Evolutionary conservation across 2,888 invertebrate species (phyloP), one percentile per base, ranked within the genome.

Genomic region (Dryomyza anilis): DNA sequence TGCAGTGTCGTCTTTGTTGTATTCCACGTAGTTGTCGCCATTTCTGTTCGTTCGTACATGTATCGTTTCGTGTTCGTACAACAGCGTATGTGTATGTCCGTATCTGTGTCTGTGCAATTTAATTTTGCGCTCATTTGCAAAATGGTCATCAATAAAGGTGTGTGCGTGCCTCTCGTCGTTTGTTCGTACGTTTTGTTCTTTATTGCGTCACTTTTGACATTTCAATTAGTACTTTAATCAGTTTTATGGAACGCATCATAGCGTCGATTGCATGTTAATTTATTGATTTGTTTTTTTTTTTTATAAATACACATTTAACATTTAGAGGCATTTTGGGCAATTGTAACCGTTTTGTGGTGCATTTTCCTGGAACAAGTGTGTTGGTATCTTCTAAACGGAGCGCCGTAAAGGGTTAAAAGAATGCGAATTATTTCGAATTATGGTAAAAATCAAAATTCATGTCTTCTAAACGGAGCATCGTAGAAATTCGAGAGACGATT

Each of bases 221-320:
- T 68, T 69, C 68, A 69, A 69, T 69, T 69, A 69, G 69, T 50
- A 68, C 66, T 69, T 69, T 69, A 69, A 69, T 69, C 69, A 69
- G 67, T 67, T 69, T 69, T 69, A 69, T 69, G 66, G 67, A 66
- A 66, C 30, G 66, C 64, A 66, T 58, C 64, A 65, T 63, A 62
- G 64, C 59, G 67, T 39, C n/a, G n/a, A n/a, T n/a, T n/a, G n/a
- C n/a, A n/a, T n/a, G n/a, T n/a, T n/a, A n/a, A n/a, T n/a, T n/a
- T n/a, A n/a, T n/a, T n/a, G n/a, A n/a, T n/a, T n/a, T n/a, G n/a
- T n/a, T n/a, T n/a, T n/a, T n/a, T n/a, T n/a, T n/a, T n/a, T n/a
- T n/a, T n/a, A n/a, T n/a, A n/a, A n/a, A n/a, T n/a, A n/a, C n/a
- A n/a, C n/a, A n/a, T n/a, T n/a, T n/a, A n/a, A n/a, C n/a, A n/a